These are phyloP conservation scores for Patella pellucida DNA, from an alignment of 2,888 invertebrate species.

Conservation along the genomic window DNA sequence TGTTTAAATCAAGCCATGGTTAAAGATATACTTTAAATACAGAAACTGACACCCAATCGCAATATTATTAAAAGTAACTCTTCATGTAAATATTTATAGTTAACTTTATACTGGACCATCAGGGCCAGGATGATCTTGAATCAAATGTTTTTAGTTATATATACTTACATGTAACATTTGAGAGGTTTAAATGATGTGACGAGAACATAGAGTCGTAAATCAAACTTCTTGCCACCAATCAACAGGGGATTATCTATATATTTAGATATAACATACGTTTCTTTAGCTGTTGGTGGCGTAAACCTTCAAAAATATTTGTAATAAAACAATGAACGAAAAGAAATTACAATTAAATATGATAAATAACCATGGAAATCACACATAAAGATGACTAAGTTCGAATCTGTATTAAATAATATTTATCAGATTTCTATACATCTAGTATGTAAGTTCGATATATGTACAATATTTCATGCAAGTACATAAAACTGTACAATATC, in stretches of 20 bases:
- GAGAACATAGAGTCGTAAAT: constrained; percentile 90
- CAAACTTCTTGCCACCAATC: constrained; percentile 96
- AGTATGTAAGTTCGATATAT: too few relatives aligned
- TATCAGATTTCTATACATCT: too few relatives aligned
- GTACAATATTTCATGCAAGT: too few relatives aligned
- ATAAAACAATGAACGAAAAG: constrained; percentile 26
- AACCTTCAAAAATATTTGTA: constrained; percentile 49
- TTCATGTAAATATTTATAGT: too few relatives aligned
- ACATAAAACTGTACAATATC: too few relatives aligned
- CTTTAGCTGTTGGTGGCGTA: constrained; percentile 68
- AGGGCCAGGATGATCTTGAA: too few relatives aligned
- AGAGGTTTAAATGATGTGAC: constrained; percentile 94
- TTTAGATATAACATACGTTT: constrained; percentile 91
- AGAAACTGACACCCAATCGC: too few relatives aligned
- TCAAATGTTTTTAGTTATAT: background rate
- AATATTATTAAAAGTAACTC: too few relatives aligned
- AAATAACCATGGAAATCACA: constrained; percentile 1
- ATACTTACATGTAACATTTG: constrained; percentile 81
- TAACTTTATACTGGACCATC: too few relatives aligned
- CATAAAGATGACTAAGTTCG: background rate
- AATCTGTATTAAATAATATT: background rate
- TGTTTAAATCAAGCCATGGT: too few relatives aligned
- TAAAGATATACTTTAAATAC: too few relatives aligned
- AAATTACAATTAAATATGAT: background rate
- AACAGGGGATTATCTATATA: constrained; percentile 95